Percentiles rank a stretch among this genome's conserved stretches.
phyloP scores from a whole-genome alignment of 2,888 invertebrate genomes.

The Synanthedon vespiformis region DNA sequence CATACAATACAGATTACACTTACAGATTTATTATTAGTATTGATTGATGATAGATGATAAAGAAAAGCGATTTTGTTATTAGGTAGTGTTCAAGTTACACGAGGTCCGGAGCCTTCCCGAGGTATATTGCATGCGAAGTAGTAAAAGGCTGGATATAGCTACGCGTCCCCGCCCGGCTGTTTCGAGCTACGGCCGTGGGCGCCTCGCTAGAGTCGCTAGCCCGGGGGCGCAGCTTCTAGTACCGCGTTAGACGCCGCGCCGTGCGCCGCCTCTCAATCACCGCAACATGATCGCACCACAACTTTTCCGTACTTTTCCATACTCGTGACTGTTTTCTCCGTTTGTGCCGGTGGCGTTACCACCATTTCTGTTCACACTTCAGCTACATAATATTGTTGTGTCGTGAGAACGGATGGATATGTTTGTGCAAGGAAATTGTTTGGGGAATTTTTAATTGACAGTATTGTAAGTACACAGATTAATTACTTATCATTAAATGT shows the following conservation, averaged over 20 bases:
- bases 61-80: too few species aligned
- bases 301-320: conserved; percentile 39
- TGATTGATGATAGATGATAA: too few species aligned
- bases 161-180: conserved; percentile 4
- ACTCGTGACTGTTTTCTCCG: conserved; percentile 12
- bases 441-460: conserved; percentile 3
- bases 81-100: too few species aligned
- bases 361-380: not conserved
- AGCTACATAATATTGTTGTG: not conserved
- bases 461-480: not conserved
- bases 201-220: conserved; percentile 5
- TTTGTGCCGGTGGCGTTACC: not conserved
- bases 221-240: conserved; percentile 22
- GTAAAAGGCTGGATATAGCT: conserved; percentile 7
- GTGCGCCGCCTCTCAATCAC: conserved; percentile 5
- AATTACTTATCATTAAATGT: too few species aligned
- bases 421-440: conserved; percentile 5
- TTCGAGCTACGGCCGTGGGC: conserved; percentile 10
- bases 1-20: too few species aligned
- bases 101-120: too few species aligned
- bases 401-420: conserved; percentile 6
- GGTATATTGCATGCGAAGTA: too few species aligned
- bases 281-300: conserved; percentile 10
- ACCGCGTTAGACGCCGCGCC: conserved; percentile 30
- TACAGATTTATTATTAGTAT: too few species aligned